These are phyloP conservation scores for Rhynchotus rufescens DNA, from an alignment of 2,797 vertebrate species.

Conservation along the genomic window DNA sequence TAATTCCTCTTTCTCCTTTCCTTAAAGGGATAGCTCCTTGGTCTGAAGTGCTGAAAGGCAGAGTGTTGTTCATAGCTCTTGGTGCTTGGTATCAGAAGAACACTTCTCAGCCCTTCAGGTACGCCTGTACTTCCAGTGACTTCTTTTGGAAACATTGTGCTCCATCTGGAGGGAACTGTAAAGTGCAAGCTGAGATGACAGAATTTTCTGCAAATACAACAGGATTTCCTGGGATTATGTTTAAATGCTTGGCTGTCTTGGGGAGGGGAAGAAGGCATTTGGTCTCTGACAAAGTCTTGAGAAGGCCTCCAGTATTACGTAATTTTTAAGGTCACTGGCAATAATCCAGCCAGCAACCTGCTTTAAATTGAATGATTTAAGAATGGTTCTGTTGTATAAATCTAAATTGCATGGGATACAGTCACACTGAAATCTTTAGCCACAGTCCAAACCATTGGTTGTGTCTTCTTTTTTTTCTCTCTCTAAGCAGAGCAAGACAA, in stretches of 20 bases:
- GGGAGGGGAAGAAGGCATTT: not conserved
- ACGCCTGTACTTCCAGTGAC: not conserved
- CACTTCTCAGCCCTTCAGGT: not conserved
- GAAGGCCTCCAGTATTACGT: not conserved
- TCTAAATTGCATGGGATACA: not conserved
- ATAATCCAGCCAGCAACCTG: not conserved
- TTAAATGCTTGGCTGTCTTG: not conserved
- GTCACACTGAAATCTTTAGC: not conserved
- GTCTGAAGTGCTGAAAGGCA: not conserved
- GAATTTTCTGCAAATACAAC: slow-evolving; percentile 30
- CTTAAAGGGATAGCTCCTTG: not conserved
- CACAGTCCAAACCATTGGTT: not conserved
- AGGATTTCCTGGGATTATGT: slow-evolving; percentile 61
- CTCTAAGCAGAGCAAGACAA: not conserved
- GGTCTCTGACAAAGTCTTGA: not conserved
- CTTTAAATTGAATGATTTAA: not conserved
- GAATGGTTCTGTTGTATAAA: not conserved
- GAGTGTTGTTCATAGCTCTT: not conserved
- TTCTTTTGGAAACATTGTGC: not conserved
- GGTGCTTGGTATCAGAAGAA: not conserved
- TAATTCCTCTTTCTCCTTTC: not conserved
- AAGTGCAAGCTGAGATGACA: not conserved
- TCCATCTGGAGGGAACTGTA: slow-evolving; percentile 1
- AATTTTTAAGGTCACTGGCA: not conserved
- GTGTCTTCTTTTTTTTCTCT: not conserved